phyloP scores from a whole-genome alignment of 2,888 invertebrate species.

The Hirudinaria manillensis region DNA sequence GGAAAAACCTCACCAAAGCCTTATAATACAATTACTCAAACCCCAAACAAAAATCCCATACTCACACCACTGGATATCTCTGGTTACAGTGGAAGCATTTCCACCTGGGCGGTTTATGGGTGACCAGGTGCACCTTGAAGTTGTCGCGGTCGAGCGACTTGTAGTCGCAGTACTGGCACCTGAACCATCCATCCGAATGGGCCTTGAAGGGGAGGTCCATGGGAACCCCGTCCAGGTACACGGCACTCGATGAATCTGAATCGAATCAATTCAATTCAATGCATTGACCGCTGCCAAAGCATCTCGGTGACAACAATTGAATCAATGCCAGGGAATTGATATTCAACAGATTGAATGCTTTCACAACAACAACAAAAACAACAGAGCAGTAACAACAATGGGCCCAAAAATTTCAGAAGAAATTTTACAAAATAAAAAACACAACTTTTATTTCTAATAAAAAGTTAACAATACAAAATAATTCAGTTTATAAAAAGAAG shows the following conservation, averaged over 20 bases:
- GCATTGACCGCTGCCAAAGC: not conserved
- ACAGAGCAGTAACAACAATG: too few species aligned
- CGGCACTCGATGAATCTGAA: slow-evolving; percentile 16
- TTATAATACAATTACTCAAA: not conserved
- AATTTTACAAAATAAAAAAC: too few species aligned
- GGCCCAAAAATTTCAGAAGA: too few species aligned
- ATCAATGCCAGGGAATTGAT: too few species aligned
- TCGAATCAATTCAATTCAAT: not conserved
- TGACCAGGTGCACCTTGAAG: slow-evolving; percentile 37
- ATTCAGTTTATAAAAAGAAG: too few species aligned
- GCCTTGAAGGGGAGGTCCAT: slow-evolving; percentile 32
- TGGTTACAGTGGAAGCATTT: slow-evolving; percentile 38
- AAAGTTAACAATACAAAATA: too few species aligned
- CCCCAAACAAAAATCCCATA: not conserved
- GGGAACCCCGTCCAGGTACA: slow-evolving; percentile 33
- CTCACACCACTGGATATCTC: slow-evolving; percentile 38
- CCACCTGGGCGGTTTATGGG: slow-evolving; percentile 37
- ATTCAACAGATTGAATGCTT: too few species aligned
- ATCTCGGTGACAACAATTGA: too few species aligned
- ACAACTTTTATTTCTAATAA: too few species aligned
- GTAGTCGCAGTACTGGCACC: slow-evolving; percentile 36
- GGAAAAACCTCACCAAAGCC: not conserved
- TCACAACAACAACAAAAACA: too few species aligned
- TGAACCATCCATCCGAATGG: slow-evolving; percentile 33
- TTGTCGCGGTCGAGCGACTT: slow-evolving; percentile 33